Evolutionary conservation across 1,140 invertebrate species (phyloP).

Genomic region (Eupeodes corollae): DNA sequence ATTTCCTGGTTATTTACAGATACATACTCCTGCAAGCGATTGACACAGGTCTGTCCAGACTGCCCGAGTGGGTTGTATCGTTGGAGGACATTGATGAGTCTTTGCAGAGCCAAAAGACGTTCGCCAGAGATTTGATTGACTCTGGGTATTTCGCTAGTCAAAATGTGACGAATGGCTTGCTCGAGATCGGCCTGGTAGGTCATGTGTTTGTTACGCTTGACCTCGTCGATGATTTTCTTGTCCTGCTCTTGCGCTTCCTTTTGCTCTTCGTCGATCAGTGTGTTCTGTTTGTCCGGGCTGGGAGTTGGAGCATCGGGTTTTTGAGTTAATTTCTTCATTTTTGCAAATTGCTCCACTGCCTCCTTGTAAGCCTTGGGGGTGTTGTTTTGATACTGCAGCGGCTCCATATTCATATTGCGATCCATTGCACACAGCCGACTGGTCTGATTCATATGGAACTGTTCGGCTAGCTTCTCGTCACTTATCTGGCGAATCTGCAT

Average conservation of each 20-base stretch:
- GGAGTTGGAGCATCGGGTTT: slow-evolving; percentile 8
- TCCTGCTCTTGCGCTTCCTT: neutral
- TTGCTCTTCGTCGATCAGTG: too few relatives aligned
- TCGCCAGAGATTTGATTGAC: slow-evolving; percentile 56
- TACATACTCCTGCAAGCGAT: slow-evolving; percentile 25
- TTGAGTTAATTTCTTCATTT: slow-evolving; percentile 26
- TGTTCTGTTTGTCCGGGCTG: too few relatives aligned
- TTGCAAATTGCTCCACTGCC: slow-evolving; percentile 17
- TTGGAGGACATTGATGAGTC: slow-evolving; percentile 57
- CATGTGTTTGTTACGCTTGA: slow-evolving; percentile 26
- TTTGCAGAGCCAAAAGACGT: slow-evolving; percentile 55
- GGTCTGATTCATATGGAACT: slow-evolving; percentile 17
- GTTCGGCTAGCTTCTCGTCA: slow-evolving; percentile 16
- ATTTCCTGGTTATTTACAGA: slow-evolving; percentile 20
- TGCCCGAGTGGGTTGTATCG: slow-evolving; percentile 40
- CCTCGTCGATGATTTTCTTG: slow-evolving; percentile 17
- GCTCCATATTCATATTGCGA: slow-evolving; percentile 11
- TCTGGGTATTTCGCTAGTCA: slow-evolving; percentile 69
- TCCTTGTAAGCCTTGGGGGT: slow-evolving; percentile 12
- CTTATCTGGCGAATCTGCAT: slow-evolving; percentile 21
- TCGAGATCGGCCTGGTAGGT: slow-evolving; percentile 81
- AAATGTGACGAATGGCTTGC: slow-evolving; percentile 63
- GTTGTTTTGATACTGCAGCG: slow-evolving; percentile 1
- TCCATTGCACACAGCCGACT: slow-evolving; percentile 14
- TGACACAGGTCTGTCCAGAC: slow-evolving; percentile 52